A percentile compares a stretch with the other conserved stretches of the same genome.
Evolutionary conservation across 2,797 vertebrate species (phyloP).

Genomic region (Pseudochirops corinnae): DNA sequence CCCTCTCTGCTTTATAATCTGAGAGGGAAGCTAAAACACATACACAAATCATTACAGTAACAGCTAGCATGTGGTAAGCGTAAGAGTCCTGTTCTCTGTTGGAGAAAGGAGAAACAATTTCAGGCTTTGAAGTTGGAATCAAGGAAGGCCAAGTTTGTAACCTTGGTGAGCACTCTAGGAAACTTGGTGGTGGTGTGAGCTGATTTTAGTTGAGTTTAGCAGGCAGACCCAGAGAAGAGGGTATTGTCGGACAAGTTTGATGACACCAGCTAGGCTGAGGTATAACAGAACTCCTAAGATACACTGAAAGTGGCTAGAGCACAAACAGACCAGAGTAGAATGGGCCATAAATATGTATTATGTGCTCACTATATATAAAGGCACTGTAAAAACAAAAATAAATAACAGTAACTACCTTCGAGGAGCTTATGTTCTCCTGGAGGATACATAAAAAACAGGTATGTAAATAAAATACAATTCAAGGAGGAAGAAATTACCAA

Average conservation of each 20-base stretch:
- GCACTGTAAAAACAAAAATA: background rate
- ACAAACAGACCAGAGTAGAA: background rate
- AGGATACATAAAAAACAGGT: background rate
- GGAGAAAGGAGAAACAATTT: background rate
- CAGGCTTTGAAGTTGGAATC: background rate
- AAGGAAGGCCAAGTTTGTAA: background rate
- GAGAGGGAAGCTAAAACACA: background rate
- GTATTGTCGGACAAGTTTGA: background rate
- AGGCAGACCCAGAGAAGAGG: background rate
- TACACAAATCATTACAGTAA: background rate
- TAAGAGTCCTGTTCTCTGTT: background rate
- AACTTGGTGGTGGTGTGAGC: background rate
- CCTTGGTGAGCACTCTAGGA: background rate
- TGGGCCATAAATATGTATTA: background rate
- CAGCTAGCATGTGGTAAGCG: background rate
- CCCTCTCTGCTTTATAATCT: background rate
- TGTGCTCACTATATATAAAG: background rate
- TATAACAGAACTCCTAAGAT: background rate
- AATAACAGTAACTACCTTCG: background rate
- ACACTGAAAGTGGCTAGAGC: background rate
- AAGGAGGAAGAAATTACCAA: background rate
- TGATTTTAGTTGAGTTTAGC: background rate
- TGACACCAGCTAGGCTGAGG: background rate
- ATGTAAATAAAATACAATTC: background rate
- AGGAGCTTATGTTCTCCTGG: background rate